These are phyloP conservation scores for Myocastor coypus DNA, from an alignment of 2,113 vertebrate genomes.

Conservation along the genomic window DNA sequence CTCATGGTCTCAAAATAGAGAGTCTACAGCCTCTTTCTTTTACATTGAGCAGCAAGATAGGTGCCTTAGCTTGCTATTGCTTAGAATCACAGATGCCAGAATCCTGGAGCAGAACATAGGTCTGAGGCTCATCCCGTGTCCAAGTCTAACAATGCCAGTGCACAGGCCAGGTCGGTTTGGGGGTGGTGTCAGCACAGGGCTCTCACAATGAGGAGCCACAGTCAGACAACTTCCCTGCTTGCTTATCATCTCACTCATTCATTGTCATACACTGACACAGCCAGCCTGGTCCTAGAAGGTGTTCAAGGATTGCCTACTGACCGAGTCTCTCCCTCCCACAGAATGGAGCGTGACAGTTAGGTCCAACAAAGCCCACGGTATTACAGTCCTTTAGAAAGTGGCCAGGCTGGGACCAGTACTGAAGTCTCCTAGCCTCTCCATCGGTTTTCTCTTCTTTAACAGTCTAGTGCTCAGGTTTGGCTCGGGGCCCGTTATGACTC, in stretches of 20 bases:
- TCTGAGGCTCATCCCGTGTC: too few species aligned
- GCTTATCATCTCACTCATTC: background rate
- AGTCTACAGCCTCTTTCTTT: background rate
- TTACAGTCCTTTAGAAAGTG: background rate
- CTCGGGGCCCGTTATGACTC: background rate
- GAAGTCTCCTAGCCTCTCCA: background rate
- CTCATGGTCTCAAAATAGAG: background rate
- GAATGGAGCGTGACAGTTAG: background rate
- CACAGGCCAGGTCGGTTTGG: background rate
- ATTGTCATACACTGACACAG: background rate
- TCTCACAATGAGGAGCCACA: background rate
- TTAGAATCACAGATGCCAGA: background rate
- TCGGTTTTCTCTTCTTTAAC: background rate
- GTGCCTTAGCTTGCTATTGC: background rate
- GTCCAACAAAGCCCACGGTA: background rate
- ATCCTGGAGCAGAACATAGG: background rate
- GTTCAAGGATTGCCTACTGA: background rate
- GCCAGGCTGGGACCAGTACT: background rate
- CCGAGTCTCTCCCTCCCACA: background rate
- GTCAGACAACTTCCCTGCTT: background rate
- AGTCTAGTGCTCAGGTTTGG: background rate
- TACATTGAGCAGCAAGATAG: background rate
- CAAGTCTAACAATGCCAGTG: background rate
- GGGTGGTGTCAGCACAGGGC: background rate
- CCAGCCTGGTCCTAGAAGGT: background rate